Conservation (phyloP, 2,113 vertebrate genomes). For the Gobiocypris rarus region DNA sequence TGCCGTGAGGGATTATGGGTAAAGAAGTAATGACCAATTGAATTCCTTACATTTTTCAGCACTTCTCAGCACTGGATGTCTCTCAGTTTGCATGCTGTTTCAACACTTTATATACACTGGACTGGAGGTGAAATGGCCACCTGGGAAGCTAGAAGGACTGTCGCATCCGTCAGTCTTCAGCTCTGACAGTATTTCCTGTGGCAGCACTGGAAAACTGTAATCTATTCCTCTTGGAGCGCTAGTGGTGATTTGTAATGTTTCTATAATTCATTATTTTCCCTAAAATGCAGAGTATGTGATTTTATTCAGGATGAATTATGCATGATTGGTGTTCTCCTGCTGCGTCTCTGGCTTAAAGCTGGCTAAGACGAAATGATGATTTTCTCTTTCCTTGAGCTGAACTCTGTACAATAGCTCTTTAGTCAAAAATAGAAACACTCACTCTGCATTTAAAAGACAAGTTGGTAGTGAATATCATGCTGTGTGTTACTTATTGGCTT, state of each 20-base stretch:
- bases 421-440: constrained; percentile 34
- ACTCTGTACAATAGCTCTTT: background rate
- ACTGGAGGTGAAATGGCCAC: constrained; percentile 3
- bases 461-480: background rate
- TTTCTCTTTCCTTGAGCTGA: background rate
- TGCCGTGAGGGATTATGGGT: constrained; percentile 32
- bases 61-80: constrained; percentile 11
- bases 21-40: constrained; percentile 34
- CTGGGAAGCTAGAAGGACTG: background rate
- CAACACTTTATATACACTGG: background rate
- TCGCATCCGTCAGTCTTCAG: background rate
- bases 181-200: background rate
- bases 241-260: constrained; percentile 35
- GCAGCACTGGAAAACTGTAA: background rate
- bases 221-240: constrained; percentile 21
- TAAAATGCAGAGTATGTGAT: constrained; percentile 30
- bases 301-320: constrained; percentile 42
- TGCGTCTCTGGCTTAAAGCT: constrained; percentile 23
- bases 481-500: background rate
- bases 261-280: constrained; percentile 29
- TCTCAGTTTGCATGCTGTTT: background rate
- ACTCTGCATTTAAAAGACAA: constrained; percentile 15
- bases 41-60: constrained; percentile 27
- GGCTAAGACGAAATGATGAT: background rate
- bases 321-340: constrained; percentile 19